Percentiles rank a stretch among this genome's conserved stretches.
Conservation (phyloP, 1,140 invertebrate species). For the Ostrea edulis region DNA sequence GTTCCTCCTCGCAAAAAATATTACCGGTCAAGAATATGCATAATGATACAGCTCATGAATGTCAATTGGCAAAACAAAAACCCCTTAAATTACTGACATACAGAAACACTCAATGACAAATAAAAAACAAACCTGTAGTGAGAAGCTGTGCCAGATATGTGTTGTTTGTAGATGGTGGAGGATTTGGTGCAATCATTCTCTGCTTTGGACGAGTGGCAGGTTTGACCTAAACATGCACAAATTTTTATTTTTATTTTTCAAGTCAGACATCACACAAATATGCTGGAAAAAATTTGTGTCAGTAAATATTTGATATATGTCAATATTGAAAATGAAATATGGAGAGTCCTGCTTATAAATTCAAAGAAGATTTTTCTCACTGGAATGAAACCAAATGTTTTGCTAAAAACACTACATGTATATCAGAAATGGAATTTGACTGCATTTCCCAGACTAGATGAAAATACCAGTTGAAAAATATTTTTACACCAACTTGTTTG, state of each 20-base stretch:
- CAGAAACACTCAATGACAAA: neutral
- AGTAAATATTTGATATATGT: too few relatives aligned
- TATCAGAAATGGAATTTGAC: too few relatives aligned
- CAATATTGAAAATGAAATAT: too few relatives aligned
- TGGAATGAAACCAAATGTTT: too few relatives aligned
- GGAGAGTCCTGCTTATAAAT: too few relatives aligned
- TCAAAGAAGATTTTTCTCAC: too few relatives aligned
- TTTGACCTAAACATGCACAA: neutral
- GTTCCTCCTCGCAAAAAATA: neutral
- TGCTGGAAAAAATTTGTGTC: neutral
- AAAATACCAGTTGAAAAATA: too few relatives aligned
- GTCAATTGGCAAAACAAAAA: neutral
- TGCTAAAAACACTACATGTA: too few relatives aligned
- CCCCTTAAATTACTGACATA: neutral
- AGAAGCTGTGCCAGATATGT: conserved; percentile 85
- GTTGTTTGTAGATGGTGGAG: conserved; percentile 78
- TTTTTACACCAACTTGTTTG: too few relatives aligned
- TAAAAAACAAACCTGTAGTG: conserved; percentile 76
- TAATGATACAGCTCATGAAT: neutral
- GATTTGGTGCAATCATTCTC: conserved; percentile 54
- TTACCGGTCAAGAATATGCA: neutral
- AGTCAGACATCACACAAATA: neutral
- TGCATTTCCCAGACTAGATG: too few relatives aligned
- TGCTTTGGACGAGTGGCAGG: conserved; percentile 64
- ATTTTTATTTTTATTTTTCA: neutral